Evolutionary conservation across 2,113 vertebrate genomes (phyloP), one percentile per base, ranked within the genome.

Genomic region (Hypocryptadius cinnamomeus): DNA sequence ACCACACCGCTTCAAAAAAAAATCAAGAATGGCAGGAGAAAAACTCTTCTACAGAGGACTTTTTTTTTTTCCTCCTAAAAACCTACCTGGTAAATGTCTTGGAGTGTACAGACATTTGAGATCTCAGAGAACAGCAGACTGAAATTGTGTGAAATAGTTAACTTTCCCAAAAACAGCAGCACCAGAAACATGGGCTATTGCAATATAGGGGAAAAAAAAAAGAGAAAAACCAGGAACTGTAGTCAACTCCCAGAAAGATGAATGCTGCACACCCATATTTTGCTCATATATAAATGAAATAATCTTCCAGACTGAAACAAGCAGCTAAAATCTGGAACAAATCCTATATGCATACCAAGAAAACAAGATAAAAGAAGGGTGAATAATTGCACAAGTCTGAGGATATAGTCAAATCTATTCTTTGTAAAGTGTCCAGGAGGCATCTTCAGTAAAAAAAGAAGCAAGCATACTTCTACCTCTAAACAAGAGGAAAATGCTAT

Each of bases 291-390:
- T 35, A 77, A 66, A 65, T 33, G 20, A 57, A 89, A 85, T 54
- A 15, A 63, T 33, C 27, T 83, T 35, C 77, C 63, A 94, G 54
- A 69, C 77, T 87, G 73, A 74, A 93, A 88, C 8, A 68, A 90
- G 39, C n/a, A 84, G 31, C 70, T 93, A 42, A 79, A 71, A 82
- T 42, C 53, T 85, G 71, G 59, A 89, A 53, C 40, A 82, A 91
- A 81, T 79, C 48, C 72, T 79, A 21, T 24, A 70, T 1, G 3
- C 48, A 65, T 54, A 73, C 28, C 50, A 95, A 91, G 47, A 50
- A 87, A 89, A 77, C 10, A 68, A 77, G 61, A 79, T 79, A 76
- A 82, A 89, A 85, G 50, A 66, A 56, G 45, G 35, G 61, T 27
- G 33, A 84, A 72, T 27, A n/a, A 45, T 65, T 89, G 85, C 61